phyloP scores from a whole-genome alignment of 2,888 invertebrate genomes.

The Drosophila anomalata region DNA sequence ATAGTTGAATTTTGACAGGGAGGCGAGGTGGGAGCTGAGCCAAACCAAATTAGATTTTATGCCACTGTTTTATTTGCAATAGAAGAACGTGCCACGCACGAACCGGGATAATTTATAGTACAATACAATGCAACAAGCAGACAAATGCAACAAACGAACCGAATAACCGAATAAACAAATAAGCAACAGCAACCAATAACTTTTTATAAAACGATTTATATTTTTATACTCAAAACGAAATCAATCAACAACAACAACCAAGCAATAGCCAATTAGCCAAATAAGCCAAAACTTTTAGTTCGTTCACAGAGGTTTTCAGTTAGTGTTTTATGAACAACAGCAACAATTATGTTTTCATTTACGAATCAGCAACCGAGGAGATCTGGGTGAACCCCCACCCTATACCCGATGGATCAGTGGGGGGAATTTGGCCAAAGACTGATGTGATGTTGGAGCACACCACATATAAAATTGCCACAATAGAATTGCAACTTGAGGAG shows the following conservation, averaged over 20 bases:
- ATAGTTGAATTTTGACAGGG: slow-evolving; percentile 66
- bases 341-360: slow-evolving; percentile 69
- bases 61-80: slow-evolving; percentile 84
- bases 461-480: slow-evolving; percentile 62
- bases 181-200: slow-evolving; percentile 65
- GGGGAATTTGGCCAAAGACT: slow-evolving; percentile 4
- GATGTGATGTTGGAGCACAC: slow-evolving; percentile 35
- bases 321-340: slow-evolving; percentile 68
- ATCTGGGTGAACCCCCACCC: slow-evolving; percentile 17
- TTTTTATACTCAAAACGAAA: slow-evolving; percentile 82
- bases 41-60: slow-evolving; percentile 42
- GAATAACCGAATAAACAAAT: slow-evolving; percentile 55
- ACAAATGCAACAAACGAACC: slow-evolving; percentile 40
- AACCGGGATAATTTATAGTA: slow-evolving; percentile 85
- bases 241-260: slow-evolving; percentile 48
- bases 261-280: slow-evolving; percentile 74
- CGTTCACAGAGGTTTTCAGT: slow-evolving; percentile 47
- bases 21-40: slow-evolving; percentile 22
- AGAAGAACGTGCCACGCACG: slow-evolving; percentile 75
- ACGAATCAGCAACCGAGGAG: slow-evolving; percentile 31
- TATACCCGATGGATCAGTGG: neutral
- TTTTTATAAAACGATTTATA: slow-evolving; percentile 81
- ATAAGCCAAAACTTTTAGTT: slow-evolving; percentile 70
- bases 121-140: slow-evolving; percentile 78
- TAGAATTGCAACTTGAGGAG: slow-evolving; percentile 42